Evolutionary conservation across 2,888 invertebrate genomes (phyloP).

Genomic region (Timandra comae): DNA sequence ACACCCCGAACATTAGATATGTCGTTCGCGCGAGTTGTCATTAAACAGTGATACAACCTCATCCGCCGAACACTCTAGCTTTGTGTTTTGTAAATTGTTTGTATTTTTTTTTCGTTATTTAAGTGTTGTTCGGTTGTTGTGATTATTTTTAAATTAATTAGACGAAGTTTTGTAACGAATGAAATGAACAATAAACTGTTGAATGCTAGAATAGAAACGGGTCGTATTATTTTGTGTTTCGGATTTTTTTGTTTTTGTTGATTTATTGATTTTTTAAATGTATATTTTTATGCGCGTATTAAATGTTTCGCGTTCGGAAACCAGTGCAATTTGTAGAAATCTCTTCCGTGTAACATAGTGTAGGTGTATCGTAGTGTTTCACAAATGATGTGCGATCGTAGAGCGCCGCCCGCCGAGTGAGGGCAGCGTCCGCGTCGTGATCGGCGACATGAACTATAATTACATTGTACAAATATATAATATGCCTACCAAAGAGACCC

Average conservation of each 20-base stretch:
- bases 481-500: slow-evolving; percentile 78
- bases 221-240: slow-evolving; percentile 76
- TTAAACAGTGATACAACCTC: slow-evolving; percentile 54
- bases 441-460: slow-evolving; percentile 62
- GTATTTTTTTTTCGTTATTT: slow-evolving; percentile 68
- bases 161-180: slow-evolving; percentile 60
- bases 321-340: slow-evolving; percentile 77
- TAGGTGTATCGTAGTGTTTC: slow-evolving; percentile 70
- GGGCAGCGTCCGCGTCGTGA: too few relatives aligned
- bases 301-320: slow-evolving; percentile 72
- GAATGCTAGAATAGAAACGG: slow-evolving; percentile 74
- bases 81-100: slow-evolving; percentile 74
- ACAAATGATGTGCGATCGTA: slow-evolving; percentile 53
- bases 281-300: slow-evolving; percentile 69
- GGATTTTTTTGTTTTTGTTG: slow-evolving; percentile 69
- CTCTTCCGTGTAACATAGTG: slow-evolving; percentile 74
- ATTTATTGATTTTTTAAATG: slow-evolving; percentile 65
- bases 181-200: slow-evolving; percentile 71
- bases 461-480: slow-evolving; percentile 76
- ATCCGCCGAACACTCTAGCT: slow-evolving; percentile 66
- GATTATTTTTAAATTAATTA: slow-evolving; percentile 70
- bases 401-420: slow-evolving; percentile 45
- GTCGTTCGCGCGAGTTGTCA: slow-evolving; percentile 24
- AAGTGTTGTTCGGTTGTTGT: slow-evolving; percentile 78
- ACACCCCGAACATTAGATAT: slow-evolving; percentile 73